phyloP scores from a whole-genome alignment of 2,888 invertebrate species.

The Drosophila heteroneura region DNA sequence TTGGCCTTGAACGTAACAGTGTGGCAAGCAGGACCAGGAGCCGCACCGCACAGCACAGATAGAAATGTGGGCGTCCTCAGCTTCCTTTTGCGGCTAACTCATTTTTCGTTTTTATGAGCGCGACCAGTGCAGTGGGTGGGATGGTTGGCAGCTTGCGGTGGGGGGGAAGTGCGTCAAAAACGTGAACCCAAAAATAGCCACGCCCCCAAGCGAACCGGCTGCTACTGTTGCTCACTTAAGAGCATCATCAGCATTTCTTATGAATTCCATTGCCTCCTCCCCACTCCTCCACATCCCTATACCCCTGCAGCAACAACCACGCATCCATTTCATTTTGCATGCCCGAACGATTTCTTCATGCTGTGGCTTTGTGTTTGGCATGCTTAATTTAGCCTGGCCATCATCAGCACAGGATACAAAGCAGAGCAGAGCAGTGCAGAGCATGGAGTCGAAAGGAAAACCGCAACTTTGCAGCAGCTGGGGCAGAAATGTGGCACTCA shows the following conservation, averaged over 20 bases:
- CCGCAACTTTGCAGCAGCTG: slow-evolving; percentile 12
- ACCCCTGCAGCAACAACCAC: not conserved
- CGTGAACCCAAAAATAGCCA: slow-evolving; percentile 45
- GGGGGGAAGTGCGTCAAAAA: slow-evolving; percentile 7
- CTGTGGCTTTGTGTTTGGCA: slow-evolving; percentile 46
- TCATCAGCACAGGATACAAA: slow-evolving; percentile 2
- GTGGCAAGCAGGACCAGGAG: not conserved
- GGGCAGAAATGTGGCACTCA: not conserved
- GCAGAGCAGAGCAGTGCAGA: not conserved
- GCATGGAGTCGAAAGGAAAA: slow-evolving; percentile 10
- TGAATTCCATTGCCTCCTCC: slow-evolving; percentile 12
- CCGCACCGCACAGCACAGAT: not conserved
- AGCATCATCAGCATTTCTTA: slow-evolving; percentile 71
- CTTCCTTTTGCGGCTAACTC: slow-evolving; percentile 39
- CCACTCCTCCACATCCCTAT: not conserved
- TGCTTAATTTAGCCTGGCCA: slow-evolving; percentile 63
- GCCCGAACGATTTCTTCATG: slow-evolving; percentile 54
- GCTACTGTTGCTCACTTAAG: slow-evolving; percentile 47
- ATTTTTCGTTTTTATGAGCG: slow-evolving; percentile 32
- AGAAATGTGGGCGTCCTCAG: slow-evolving; percentile 37
- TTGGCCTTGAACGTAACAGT: slow-evolving; percentile 70
- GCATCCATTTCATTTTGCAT: slow-evolving; percentile 54
- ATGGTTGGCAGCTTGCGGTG: too few relatives aligned
- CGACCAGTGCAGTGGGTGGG: not conserved
- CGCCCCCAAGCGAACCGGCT: slow-evolving; percentile 24